Conservation (phyloP, 1,140 invertebrate species). For the Tenebrio molitor region DNA sequence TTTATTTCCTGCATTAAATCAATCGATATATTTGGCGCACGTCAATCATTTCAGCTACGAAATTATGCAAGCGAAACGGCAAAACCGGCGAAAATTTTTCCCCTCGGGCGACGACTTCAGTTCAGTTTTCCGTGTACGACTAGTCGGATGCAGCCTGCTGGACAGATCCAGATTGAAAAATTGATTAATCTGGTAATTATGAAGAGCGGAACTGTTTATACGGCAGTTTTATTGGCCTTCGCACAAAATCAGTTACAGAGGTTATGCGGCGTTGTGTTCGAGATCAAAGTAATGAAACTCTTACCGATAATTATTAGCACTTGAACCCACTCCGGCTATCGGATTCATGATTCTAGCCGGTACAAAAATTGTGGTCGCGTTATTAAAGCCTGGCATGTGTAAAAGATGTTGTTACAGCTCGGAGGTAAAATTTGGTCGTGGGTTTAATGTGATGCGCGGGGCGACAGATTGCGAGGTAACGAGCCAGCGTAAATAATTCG, state of each 20-base stretch:
- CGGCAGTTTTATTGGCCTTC: no score
- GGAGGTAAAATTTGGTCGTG: no score
- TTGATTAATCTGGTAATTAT: no score
- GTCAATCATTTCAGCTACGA: neutral
- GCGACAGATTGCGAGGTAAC: conserved; percentile 9
- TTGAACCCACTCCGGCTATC: neutral
- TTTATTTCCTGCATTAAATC: conserved; percentile 4
- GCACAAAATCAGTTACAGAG: neutral
- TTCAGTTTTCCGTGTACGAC: no score
- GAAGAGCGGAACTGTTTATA: no score
- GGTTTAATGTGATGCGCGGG: conserved; percentile 3
- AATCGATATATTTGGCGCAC: conserved; percentile 3
- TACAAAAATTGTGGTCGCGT: neutral
- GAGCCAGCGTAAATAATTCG: conserved; percentile 1
- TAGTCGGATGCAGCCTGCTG: no score
- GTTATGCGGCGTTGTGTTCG: neutral
- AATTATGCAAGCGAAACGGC: neutral
- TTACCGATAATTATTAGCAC: neutral
- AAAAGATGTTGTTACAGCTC: neutral
- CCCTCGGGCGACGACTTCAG: no score
- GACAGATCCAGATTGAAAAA: no score
- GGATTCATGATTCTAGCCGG: neutral
- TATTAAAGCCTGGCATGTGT: neutral
- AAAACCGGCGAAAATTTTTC: no score
- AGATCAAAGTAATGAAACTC: neutral